A percentile compares a stretch with the other conserved stretches of the same genome.
These are phyloP conservation scores for Philaenus spumarius DNA, from an alignment of 1,140 invertebrate genomes.

Conservation along the genomic window DNA sequence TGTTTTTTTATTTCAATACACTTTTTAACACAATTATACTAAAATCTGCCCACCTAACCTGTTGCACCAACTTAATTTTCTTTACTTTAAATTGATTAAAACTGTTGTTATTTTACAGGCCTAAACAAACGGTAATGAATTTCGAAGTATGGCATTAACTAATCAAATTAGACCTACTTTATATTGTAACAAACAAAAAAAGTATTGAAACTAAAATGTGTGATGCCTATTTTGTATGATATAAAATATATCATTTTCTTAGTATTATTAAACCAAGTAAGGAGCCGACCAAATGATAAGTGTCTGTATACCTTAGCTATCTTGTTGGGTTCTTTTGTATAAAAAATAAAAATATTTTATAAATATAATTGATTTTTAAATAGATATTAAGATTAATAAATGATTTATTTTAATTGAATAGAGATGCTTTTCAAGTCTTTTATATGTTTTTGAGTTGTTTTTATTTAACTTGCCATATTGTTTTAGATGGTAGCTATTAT, in stretches of 20 bases:
- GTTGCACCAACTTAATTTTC: no score
- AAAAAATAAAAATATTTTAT: constrained; percentile 12
- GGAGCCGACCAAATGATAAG: constrained; percentile 1
- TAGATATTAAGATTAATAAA: constrained; percentile 10
- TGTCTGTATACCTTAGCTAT: constrained; percentile 4
- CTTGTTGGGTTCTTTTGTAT: constrained; percentile 15
- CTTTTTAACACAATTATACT: no score
- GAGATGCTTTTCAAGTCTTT: constrained; percentile 12
- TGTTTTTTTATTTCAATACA: no score
- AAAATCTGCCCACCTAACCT: no score
- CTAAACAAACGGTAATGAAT: background rate
- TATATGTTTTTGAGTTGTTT: constrained; percentile 15
- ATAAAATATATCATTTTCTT: background rate
- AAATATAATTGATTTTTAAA: constrained; percentile 2
- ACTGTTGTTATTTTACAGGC: constrained; percentile 7
- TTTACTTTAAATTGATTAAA: no score
- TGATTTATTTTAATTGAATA: constrained; percentile 11
- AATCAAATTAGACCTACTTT: background rate
- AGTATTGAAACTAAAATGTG: background rate
- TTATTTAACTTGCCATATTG: constrained; percentile 8
- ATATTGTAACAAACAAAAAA: background rate
- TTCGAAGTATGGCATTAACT: constrained; percentile 4
- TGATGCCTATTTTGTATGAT: background rate
- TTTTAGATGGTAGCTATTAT: background rate
- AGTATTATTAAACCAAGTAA: constrained; percentile 14